These are phyloP conservation scores for Zoanthus gigantus DNA, from an alignment of 92 coral and sea anemone genomes.

Conservation along the genomic window DNA sequence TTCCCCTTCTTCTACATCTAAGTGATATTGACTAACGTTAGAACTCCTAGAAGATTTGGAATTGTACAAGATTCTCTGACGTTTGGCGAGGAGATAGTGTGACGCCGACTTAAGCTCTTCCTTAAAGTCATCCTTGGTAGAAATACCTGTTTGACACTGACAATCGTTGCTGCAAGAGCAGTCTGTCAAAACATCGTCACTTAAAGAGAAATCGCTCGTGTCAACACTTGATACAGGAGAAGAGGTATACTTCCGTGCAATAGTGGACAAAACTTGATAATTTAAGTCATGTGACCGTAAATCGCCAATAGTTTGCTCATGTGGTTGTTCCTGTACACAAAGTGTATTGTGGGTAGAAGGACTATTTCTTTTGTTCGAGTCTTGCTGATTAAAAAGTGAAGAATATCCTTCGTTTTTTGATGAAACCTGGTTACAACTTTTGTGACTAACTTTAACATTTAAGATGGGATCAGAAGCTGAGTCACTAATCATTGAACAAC, in stretches of 20 bases:
- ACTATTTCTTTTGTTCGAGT: background rate
- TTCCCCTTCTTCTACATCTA: slow-evolving; percentile 89
- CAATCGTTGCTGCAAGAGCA: slow-evolving; percentile 76
- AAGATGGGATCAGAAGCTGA: slow-evolving; percentile 27
- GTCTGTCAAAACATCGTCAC: slow-evolving; percentile 58
- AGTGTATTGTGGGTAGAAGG: background rate
- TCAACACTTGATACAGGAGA: slow-evolving; percentile 81
- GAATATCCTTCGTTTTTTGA: background rate
- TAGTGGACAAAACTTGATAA: background rate
- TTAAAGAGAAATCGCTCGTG: slow-evolving; percentile 76
- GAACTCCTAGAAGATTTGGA: slow-evolving; percentile 27
- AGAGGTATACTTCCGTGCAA: slow-evolving; percentile 52
- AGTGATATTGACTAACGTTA: slow-evolving; percentile 40
- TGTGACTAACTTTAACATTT: background rate
- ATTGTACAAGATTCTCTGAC: slow-evolving; percentile 45
- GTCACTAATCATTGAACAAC: slow-evolving; percentile 64
- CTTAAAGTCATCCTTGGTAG: slow-evolving; percentile 74
- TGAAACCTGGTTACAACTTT: background rate
- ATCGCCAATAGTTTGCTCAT: background rate
- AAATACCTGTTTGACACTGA: slow-evolving; percentile 87
- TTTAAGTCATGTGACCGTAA: background rate
- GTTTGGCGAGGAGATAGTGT: slow-evolving; percentile 69
- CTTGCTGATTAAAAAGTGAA: background rate
- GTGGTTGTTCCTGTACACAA: background rate
- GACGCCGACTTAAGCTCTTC: slow-evolving; percentile 84